phyloP scores from a whole-genome alignment of 2,113 vertebrate species.

The Anarrhichthys ocellatus region DNA sequence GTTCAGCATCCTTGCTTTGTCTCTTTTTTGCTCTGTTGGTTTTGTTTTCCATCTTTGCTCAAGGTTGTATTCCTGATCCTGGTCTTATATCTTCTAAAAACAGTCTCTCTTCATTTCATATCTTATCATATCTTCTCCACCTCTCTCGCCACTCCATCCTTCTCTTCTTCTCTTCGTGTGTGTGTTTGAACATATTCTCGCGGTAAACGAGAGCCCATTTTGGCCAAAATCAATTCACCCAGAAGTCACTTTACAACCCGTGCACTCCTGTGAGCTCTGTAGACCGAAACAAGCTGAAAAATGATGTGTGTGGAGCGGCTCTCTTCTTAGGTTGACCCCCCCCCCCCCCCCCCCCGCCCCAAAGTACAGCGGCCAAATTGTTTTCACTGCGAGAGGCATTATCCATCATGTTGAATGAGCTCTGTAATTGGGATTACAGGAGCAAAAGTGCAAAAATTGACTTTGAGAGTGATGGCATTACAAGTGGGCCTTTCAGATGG shows the following conservation, averaged over 20 bases:
- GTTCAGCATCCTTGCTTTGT: constrained; percentile 61
- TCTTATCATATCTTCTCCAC: constrained; percentile 16
- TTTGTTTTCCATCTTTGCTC: constrained; percentile 42
- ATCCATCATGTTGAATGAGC: constrained; percentile 79
- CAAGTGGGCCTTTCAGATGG: constrained; percentile 68
- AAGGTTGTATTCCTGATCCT: background rate
- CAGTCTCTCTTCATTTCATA: constrained; percentile 8
- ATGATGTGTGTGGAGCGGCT: constrained; percentile 62
- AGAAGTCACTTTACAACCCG: constrained; percentile 67
- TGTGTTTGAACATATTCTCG: constrained; percentile 42
- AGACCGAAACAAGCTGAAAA: constrained; percentile 61
- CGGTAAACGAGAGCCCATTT: constrained; percentile 52
- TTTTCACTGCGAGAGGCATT: constrained; percentile 65
- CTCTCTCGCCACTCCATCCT: background rate
- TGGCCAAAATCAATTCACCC: constrained; percentile 72
- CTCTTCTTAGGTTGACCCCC: constrained; percentile 61
- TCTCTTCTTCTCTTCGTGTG: background rate
- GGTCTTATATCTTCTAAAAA: background rate
- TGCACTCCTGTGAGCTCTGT: constrained; percentile 54
- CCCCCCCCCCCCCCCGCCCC: too few species aligned
- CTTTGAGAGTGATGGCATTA: constrained; percentile 73
- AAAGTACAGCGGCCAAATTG: constrained; percentile 72
- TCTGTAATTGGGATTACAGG: constrained; percentile 77
- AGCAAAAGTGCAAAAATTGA: constrained; percentile 76
- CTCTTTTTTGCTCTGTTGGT: constrained; percentile 37